A percentile compares a stretch with the other conserved stretches of the same genome.
Conservation (phyloP, 2,888 invertebrate species). For the Automeris io region DNA sequence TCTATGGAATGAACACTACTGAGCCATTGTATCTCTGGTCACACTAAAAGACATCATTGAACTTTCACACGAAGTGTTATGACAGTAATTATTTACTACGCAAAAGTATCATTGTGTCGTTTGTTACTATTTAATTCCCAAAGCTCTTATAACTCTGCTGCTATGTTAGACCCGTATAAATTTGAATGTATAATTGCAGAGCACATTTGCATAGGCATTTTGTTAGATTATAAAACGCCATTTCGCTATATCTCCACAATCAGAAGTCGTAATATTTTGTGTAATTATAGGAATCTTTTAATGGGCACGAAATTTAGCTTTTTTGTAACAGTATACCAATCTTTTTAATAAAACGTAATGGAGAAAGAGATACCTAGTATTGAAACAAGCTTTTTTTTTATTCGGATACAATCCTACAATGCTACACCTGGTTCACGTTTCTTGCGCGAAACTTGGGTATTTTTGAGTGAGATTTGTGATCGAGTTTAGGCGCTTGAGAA, state of each 20-base stretch:
- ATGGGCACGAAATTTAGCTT: neutral
- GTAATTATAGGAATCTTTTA: slow-evolving; percentile 7
- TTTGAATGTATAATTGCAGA: slow-evolving; percentile 46
- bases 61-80: too few relatives aligned
- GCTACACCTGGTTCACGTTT: too few relatives aligned
- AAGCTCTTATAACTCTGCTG: slow-evolving; percentile 10
- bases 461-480: too few relatives aligned
- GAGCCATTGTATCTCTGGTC: too few relatives aligned
- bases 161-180: slow-evolving; percentile 25
- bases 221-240: slow-evolving; percentile 13
- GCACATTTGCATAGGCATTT: slow-evolving; percentile 49
- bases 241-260: slow-evolving; percentile 17
- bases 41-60: too few relatives aligned
- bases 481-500: too few relatives aligned
- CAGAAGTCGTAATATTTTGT: slow-evolving; percentile 13
- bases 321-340: neutral
- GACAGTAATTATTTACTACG: slow-evolving; percentile 7
- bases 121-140: slow-evolving; percentile 4
- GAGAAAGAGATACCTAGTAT: too few relatives aligned
- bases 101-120: neutral
- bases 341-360: too few relatives aligned
- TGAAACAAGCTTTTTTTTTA: neutral
- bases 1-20: too few relatives aligned
- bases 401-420: too few relatives aligned
- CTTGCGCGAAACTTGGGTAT: too few relatives aligned